Conservation (phyloP, 1,140 invertebrate genomes). For the Druon quercuslanigerum region DNA sequence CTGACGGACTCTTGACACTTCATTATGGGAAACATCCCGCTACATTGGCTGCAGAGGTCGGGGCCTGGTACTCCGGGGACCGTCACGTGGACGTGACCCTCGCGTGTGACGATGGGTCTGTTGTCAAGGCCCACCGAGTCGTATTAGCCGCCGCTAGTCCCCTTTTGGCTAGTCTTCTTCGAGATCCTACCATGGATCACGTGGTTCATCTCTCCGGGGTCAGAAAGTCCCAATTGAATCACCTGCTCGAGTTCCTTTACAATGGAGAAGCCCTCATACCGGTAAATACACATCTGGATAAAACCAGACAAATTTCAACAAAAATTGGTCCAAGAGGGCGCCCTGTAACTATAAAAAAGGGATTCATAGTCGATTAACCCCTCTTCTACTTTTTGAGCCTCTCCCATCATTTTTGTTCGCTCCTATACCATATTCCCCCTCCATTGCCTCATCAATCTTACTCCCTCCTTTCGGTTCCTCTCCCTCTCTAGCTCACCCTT, state of each 20-base stretch:
- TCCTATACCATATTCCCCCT: no score
- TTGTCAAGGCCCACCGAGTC: constrained; percentile 85
- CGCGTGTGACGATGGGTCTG: constrained; percentile 86
- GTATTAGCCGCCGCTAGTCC: constrained; percentile 90
- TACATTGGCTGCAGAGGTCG: constrained; percentile 90
- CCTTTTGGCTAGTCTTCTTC: constrained; percentile 86
- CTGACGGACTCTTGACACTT: constrained; percentile 85
- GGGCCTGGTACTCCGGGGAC: constrained; percentile 87
- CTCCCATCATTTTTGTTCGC: no score
- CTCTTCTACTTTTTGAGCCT: no score
- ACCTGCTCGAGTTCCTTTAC: constrained; percentile 88
- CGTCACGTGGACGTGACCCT: constrained; percentile 88
- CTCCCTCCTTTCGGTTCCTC: no score
- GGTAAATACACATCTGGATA: constrained; percentile 66
- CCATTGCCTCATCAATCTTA: no score
- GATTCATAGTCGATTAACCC: no score
- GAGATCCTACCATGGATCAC: constrained; percentile 79
- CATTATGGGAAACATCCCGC: constrained; percentile 93
- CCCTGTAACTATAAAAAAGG: no score
- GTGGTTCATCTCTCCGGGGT: constrained; percentile 89
- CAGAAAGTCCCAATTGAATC: constrained; percentile 83
- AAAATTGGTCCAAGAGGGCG: no score
- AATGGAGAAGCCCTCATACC: constrained; percentile 89
- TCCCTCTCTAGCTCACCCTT: no score
- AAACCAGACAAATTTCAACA: no score